A percentile compares a stretch with the other conserved stretches of the same genome.
Evolutionary conservation across 2,113 vertebrate species (phyloP).

Genomic region (Vanacampus margaritifer): DNA sequence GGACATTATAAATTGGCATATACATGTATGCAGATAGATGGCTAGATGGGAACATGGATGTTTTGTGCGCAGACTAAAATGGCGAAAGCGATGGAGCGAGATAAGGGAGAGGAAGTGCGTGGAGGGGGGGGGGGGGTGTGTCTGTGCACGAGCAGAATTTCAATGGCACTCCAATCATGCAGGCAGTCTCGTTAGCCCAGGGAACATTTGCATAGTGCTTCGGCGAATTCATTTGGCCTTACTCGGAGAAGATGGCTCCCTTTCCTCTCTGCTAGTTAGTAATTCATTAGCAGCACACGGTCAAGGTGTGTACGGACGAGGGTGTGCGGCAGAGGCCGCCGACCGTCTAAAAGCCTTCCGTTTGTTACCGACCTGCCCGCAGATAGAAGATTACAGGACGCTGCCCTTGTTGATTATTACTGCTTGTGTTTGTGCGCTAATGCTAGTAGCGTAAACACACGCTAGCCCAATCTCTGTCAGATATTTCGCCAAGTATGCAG

Average conservation of each 20-base stretch:
- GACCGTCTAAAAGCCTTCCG: slow-evolving; percentile 9
- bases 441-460: slow-evolving; percentile 10
- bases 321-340: neutral
- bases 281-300: slow-evolving; percentile 63
- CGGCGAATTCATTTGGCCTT: slow-evolving; percentile 75
- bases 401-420: slow-evolving; percentile 7
- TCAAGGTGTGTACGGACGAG: slow-evolving; percentile 38
- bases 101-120: slow-evolving; percentile 58
- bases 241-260: slow-evolving; percentile 74
- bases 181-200: slow-evolving; percentile 76
- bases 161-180: slow-evolving; percentile 79
- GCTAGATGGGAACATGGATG: slow-evolving; percentile 47
- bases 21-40: slow-evolving; percentile 29
- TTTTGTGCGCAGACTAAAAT: slow-evolving; percentile 57
- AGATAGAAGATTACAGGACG: neutral
- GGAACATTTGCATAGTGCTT: slow-evolving; percentile 79
- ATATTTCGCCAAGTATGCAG: slow-evolving; percentile 36
- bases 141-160: slow-evolving; percentile 77
- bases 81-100: slow-evolving; percentile 59
- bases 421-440: slow-evolving; percentile 9
- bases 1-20: slow-evolving; percentile 6
- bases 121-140: no score
- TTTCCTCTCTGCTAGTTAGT: slow-evolving; percentile 68
- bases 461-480: slow-evolving; percentile 31
- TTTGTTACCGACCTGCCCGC: slow-evolving; percentile 26